Conservation (phyloP, 2,113 vertebrate genomes). For the Ctenodactylus gundi region DNA sequence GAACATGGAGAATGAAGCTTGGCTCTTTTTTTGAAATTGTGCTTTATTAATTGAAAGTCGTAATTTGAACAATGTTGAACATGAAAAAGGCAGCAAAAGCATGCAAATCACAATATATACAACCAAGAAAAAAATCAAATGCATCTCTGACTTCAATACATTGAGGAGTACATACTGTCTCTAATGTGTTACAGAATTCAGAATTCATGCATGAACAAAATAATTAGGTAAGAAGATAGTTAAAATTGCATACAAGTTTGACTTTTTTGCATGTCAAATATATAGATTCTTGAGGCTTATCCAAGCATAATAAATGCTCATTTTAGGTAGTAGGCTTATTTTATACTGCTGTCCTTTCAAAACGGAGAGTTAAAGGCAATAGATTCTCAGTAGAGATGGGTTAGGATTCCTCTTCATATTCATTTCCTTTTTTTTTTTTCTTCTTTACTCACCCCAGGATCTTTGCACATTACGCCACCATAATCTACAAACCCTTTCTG, state of each 20-base stretch:
- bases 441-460: not conserved
- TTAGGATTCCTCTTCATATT: not conserved
- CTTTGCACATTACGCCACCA: not conserved
- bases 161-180: too few species aligned
- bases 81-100: too few species aligned
- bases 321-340: constrained; percentile 3
- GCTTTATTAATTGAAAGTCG: too few species aligned
- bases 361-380: not conserved
- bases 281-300: not conserved
- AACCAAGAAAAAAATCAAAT: too few species aligned
- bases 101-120: too few species aligned
- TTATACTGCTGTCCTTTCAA: not conserved
- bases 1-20: not conserved
- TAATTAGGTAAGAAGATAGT: too few species aligned
- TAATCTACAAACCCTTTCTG: not conserved
- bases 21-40: too few species aligned
- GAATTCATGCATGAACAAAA: too few species aligned
- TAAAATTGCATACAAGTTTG: too few species aligned
- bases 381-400: not conserved
- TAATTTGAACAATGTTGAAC: too few species aligned
- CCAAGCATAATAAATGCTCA: not conserved
- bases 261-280: constrained; percentile 14
- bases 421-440: not conserved
- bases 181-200: too few species aligned
- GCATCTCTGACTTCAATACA: too few species aligned